phyloP scores from a whole-genome alignment of 2,888 invertebrate genomes.

The Arenicola marina region DNA sequence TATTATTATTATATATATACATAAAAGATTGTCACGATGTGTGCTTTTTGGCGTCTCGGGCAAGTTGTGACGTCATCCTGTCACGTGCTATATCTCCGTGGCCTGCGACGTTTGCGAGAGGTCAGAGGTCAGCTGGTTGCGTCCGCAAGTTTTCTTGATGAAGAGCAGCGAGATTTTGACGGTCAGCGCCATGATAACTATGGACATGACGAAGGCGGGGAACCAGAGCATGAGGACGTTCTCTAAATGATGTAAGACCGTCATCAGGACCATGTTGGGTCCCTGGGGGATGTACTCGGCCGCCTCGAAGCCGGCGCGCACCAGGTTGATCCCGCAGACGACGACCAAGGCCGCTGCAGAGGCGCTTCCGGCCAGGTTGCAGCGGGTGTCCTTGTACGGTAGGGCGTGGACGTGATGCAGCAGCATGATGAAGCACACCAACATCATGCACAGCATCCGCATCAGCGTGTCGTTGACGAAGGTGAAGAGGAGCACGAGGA shows the following conservation, averaged over 20 bases:
- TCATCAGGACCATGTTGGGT: constrained; percentile 32
- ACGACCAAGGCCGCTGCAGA: constrained; percentile 33
- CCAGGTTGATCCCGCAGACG: constrained; percentile 34
- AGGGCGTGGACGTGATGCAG: constrained; percentile 35
- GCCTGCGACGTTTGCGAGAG: too few species aligned
- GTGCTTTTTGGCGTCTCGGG: too few species aligned
- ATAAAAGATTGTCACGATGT: too few species aligned
- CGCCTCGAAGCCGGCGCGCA: constrained; percentile 34
- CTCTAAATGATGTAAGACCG: constrained; percentile 32
- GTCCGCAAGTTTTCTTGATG: too few species aligned
- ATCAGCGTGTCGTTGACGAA: constrained; percentile 35
- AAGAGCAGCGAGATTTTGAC: constrained; percentile 23
- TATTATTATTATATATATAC: too few species aligned
- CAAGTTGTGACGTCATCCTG: too few species aligned
- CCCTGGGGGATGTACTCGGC: constrained; percentile 37
- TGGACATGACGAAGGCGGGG: constrained; percentile 30
- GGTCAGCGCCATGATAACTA: constrained; percentile 25
- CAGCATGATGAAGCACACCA: constrained; percentile 33
- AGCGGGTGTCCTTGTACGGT: constrained; percentile 33
- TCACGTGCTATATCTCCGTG: too few species aligned
- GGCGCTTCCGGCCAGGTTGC: constrained; percentile 34
- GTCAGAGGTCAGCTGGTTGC: too few species aligned
- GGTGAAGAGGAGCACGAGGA: constrained; percentile 33
- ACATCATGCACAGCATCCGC: constrained; percentile 35
- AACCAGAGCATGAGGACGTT: constrained; percentile 35